Evolutionary conservation across 2,888 invertebrate genomes (phyloP).

Genomic region (Caenorhabditis becei): DNA sequence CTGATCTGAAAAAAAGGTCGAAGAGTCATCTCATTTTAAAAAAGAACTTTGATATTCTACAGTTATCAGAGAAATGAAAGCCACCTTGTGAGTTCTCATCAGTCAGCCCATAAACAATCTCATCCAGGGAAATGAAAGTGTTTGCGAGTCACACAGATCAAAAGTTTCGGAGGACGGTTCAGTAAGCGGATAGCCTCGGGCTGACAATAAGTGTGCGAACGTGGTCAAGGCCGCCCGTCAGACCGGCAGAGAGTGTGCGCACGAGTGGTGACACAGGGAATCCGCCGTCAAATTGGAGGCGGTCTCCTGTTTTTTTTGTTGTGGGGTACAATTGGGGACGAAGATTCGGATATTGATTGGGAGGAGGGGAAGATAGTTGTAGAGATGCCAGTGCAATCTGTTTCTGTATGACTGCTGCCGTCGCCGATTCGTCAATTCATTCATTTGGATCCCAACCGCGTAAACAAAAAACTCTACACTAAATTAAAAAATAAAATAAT

Average conservation of each 20-base stretch:
- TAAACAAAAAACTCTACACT: conserved; percentile 50
- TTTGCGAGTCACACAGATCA: not conserved
- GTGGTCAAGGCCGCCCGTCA: conserved; percentile 52
- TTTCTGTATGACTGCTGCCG: not conserved
- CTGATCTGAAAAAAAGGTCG: too few species aligned
- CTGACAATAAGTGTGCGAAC: conserved; percentile 59
- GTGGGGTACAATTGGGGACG: conserved; percentile 24
- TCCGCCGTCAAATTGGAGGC: conserved; percentile 22
- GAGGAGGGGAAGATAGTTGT: conserved; percentile 7
- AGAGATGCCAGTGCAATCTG: conserved; percentile 11
- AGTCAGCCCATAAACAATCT: too few species aligned
- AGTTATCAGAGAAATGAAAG: too few species aligned
- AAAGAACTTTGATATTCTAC: too few species aligned
- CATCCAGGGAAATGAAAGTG: too few species aligned
- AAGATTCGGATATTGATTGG: conserved; percentile 6
- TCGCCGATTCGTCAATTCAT: conserved; percentile 52
- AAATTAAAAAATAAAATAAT: conserved; percentile 44
- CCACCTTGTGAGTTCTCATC: too few species aligned
- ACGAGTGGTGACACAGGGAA: conserved; percentile 20
- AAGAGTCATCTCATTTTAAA: too few species aligned
- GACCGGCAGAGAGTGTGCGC: conserved; percentile 8
- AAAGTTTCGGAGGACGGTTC: conserved; percentile 15
- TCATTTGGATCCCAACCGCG: conserved; percentile 48
- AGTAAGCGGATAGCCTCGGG: conserved; percentile 50
- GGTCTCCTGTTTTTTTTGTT: conserved; percentile 37